A percentile compares a stretch with the other conserved stretches of the same genome.
Conservation (phyloP, 1,140 invertebrate species). For the Pseudomyrmex gracilis region DNA sequence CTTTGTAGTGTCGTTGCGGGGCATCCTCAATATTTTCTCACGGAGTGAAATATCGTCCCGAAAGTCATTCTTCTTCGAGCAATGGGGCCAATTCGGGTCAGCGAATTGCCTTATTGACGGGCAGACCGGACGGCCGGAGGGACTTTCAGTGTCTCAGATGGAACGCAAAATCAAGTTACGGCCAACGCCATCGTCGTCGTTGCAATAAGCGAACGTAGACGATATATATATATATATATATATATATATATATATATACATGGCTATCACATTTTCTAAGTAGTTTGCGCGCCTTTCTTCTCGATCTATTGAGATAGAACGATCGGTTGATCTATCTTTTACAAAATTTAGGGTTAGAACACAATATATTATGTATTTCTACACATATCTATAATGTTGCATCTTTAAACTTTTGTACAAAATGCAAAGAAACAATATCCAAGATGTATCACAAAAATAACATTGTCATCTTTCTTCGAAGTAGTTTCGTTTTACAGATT, state of each 20-base stretch:
- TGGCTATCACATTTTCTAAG: constrained; percentile 57
- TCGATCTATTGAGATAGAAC: constrained; percentile 16
- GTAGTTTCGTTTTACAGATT: background rate
- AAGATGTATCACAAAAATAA: background rate
- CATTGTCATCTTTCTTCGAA: background rate
- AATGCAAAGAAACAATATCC: no score
- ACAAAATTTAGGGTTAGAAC: background rate
- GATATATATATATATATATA: constrained; percentile 71
- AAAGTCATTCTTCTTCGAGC: constrained; percentile 79
- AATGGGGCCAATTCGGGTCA: constrained; percentile 83
- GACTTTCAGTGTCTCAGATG: constrained; percentile 83
- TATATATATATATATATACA: constrained; percentile 72
- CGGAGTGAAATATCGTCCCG: constrained; percentile 70
- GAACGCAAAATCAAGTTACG: constrained; percentile 83
- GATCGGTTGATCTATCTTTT: constrained; percentile 14
- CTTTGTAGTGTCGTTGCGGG: constrained; percentile 16
- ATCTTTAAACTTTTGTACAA: no score
- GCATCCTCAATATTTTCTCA: constrained; percentile 70
- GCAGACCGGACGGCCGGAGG: constrained; percentile 77
- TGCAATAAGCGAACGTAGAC: constrained; percentile 74
- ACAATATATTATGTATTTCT: no score
- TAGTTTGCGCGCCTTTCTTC: background rate
- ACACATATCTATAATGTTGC: no score
- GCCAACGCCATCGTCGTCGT: constrained; percentile 65
- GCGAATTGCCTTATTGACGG: constrained; percentile 85